Percentiles rank a stretch among this genome's conserved stretches.
These are phyloP conservation scores for Lordiphosa fenestrarum DNA, from an alignment of 2,888 invertebrate species.

Conservation along the genomic window DNA sequence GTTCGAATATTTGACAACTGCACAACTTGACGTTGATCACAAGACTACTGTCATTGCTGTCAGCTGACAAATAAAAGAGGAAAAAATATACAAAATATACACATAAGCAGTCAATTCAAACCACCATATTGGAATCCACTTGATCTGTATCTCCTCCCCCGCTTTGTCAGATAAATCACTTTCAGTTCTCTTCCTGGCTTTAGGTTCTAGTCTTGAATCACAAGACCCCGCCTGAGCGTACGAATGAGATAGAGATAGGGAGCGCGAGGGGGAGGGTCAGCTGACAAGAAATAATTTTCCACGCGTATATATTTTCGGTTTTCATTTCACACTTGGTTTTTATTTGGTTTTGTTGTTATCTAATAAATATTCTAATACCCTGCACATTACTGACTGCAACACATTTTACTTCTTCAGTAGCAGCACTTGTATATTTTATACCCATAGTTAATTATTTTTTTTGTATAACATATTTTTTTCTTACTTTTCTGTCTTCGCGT, in stretches of 20 bases:
- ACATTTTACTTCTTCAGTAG: constrained; percentile 16
- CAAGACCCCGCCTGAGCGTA: constrained; percentile 46
- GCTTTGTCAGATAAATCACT: neutral
- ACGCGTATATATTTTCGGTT: constrained; percentile 33
- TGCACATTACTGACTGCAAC: constrained; percentile 27
- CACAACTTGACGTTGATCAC: constrained; percentile 72
- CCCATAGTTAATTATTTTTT: constrained; percentile 17
- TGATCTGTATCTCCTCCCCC: neutral
- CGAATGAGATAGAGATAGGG: constrained; percentile 10
- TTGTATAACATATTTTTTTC: constrained; percentile 31
- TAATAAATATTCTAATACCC: no score
- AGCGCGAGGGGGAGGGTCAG: constrained; percentile 52
- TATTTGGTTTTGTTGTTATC: constrained; percentile 52
- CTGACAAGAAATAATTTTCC: constrained; percentile 50
- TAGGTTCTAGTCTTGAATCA: constrained; percentile 33
- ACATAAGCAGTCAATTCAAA: constrained; percentile 27
- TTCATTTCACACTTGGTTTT: constrained; percentile 33
- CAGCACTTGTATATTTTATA: constrained; percentile 15
- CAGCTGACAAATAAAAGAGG: constrained; percentile 67
- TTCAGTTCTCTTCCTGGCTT: neutral
- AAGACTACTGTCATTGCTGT: constrained; percentile 71
- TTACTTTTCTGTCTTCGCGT: constrained; percentile 61
- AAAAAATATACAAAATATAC: constrained; percentile 27
- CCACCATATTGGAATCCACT: constrained; percentile 24
- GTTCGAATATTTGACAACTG: constrained; percentile 70